Evolutionary conservation across 1,140 invertebrate species (phyloP), one percentile per base, ranked within the genome.

Genomic region (Papilio dardanus): DNA sequence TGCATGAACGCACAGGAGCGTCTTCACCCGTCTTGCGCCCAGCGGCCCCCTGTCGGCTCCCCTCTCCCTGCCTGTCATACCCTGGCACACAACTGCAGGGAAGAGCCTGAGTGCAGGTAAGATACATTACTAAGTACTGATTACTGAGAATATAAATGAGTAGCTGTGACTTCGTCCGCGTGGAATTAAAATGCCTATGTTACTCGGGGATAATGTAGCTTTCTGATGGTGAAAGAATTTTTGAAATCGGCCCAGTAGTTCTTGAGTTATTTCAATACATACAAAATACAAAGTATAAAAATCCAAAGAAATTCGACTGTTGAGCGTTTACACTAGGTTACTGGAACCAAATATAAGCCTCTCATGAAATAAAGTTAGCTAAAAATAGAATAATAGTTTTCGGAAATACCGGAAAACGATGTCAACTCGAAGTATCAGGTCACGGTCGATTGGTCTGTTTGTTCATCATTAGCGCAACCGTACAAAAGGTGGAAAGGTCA

Each of bases 1-100:
- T 98, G 97, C 92, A 96, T 98, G 92, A 95, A 97, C 81, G 97
- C 97, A 71, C 97, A 98, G 92, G 97, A 98, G 90, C 96, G 97
- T 88, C 94, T 98, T 77, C 97, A 98, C 93, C 97, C 97, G 14
- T 95, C 96, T 19, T 98, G 97, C 88, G 97, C 97, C 10, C 97
- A 97, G 89, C 94, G 97, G 62, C 94, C 96, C 66, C 94, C 96
- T 46, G 95, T 96, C 79, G 95, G 95, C 31, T 94, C 94, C 74
- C 95, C 96, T 30, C 95, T 96, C 75, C 97, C 97, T 14, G 96
- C 96, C 35, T 98, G 97, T 91, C 96, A 98, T 83, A 95, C 95
- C 33, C 94, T 98, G 31, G 97, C 97, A 5, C 96, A 97, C 81
- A 94, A 94, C 75, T 98, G 97, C 88, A 95, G 96, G 77, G 95